Conservation (phyloP, 2,888 invertebrate species). For the Calliopum simillimum region DNA sequence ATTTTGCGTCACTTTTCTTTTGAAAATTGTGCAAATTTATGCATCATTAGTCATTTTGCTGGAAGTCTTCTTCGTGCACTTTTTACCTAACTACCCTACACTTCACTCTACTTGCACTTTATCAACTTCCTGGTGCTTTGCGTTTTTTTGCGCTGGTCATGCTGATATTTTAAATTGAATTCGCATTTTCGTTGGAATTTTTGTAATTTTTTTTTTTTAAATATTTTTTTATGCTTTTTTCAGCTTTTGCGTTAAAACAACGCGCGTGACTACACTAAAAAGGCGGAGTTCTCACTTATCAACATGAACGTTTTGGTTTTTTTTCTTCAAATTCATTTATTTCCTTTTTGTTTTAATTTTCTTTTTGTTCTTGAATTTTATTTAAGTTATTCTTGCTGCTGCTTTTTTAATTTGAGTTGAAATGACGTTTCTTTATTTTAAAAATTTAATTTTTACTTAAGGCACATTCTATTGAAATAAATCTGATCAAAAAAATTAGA, state of each 20-base stretch:
- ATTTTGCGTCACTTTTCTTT: background rate
- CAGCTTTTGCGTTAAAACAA: background rate
- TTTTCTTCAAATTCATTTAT: too few relatives aligned
- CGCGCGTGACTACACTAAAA: background rate
- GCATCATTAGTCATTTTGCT: slow-evolving; percentile 30
- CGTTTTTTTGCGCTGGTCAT: background rate
- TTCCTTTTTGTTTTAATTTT: too few relatives aligned
- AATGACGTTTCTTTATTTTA: too few relatives aligned
- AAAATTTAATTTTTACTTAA: too few relatives aligned
- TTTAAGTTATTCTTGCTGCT: too few relatives aligned
- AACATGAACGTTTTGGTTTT: too few relatives aligned
- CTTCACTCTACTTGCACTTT: background rate
- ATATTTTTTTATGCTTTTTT: background rate
- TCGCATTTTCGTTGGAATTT: slow-evolving; percentile 3
- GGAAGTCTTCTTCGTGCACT: background rate
- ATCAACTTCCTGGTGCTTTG: background rate
- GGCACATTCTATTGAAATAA: too few relatives aligned
- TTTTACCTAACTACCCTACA: too few relatives aligned
- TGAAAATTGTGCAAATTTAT: slow-evolving; percentile 25
- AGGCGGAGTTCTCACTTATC: background rate
- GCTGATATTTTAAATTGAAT: slow-evolving; percentile 31
- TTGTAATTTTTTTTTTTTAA: background rate
- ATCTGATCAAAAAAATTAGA: too few relatives aligned
- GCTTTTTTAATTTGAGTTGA: too few relatives aligned
- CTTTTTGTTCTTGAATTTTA: too few relatives aligned